Percentiles rank a stretch among this genome's conserved stretches.
Evolutionary conservation across 2,888 invertebrate species (phyloP).

Genomic region (Leptinotarsa tumamoca): DNA sequence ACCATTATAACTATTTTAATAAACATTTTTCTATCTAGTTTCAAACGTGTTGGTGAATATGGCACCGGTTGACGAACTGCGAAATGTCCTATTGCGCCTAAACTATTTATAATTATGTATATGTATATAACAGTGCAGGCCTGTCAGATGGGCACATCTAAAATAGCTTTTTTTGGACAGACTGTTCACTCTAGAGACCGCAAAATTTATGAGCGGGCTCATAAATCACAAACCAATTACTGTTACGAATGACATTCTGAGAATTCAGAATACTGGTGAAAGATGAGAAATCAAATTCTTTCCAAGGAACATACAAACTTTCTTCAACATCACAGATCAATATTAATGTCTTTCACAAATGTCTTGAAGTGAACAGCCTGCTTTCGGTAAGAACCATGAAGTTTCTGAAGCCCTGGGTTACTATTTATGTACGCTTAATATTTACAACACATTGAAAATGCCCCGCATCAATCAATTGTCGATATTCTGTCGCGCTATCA

Average conservation of each 20-base stretch:
- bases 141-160: slow-evolving; percentile 44
- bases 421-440: not conserved
- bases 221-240: too few relatives aligned
- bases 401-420: not conserved
- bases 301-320: not conserved
- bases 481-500: not conserved
- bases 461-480: not conserved
- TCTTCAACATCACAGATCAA: not conserved
- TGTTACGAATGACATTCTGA: too few relatives aligned
- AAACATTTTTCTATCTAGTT: slow-evolving; percentile 44
- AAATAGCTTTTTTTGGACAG: not conserved
- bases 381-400: slow-evolving; percentile 1
- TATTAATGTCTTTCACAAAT: not conserved
- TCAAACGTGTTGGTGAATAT: slow-evolving; percentile 56
- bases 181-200: not conserved
- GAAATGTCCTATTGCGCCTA: slow-evolving; percentile 28
- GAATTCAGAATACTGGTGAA: not conserved
- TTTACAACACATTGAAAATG: slow-evolving; percentile 10
- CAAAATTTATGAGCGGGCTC: not conserved
- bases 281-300: not conserved
- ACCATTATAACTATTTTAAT: slow-evolving; percentile 46
- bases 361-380: not conserved
- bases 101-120: slow-evolving; percentile 12
- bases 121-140: slow-evolving; percentile 33
- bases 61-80: slow-evolving; percentile 56